phyloP scores from a whole-genome alignment of 2,797 vertebrate genomes.

The Xenopus petersii region DNA sequence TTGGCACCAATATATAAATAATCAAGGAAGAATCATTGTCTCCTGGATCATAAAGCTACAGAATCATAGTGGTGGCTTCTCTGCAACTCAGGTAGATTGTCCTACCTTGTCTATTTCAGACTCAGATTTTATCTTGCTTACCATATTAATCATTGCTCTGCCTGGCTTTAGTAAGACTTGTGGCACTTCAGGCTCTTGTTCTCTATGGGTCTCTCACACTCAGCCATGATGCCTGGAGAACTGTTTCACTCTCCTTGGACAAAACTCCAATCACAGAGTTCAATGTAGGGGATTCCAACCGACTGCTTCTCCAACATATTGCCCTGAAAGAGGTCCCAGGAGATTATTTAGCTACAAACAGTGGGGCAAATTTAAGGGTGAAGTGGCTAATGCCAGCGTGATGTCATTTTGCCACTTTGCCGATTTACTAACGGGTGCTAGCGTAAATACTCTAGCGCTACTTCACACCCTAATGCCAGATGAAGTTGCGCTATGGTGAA shows the following conservation, averaged over 20 bases:
- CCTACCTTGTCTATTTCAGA: too few relatives aligned
- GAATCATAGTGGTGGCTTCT: too few relatives aligned
- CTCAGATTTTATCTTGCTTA: too few relatives aligned
- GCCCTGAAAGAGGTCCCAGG: conserved; percentile 62
- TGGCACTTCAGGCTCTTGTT: conserved; percentile 82
- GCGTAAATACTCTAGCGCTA: too few relatives aligned
- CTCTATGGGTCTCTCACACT: conserved; percentile 73
- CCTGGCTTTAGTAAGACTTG: conserved; percentile 70
- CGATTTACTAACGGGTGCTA: not conserved
- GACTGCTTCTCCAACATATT: conserved; percentile 75
- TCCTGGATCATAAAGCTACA: too few relatives aligned
- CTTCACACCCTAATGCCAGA: too few relatives aligned
- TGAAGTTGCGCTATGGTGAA: too few relatives aligned
- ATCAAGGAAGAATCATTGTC: too few relatives aligned
- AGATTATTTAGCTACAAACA: conserved; percentile 63
- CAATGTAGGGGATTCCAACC: conserved; percentile 67
- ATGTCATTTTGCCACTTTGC: not conserved
- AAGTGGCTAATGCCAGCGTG: conserved; percentile 27
- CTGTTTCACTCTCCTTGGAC: conserved; percentile 64
- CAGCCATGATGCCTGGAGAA: conserved; percentile 61
- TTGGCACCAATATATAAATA: too few relatives aligned
- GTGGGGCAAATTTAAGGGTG: conserved; percentile 75
- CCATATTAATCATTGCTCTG: not conserved
- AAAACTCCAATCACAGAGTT: conserved; percentile 64
- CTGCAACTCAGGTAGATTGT: conserved; percentile 79